These are phyloP conservation scores for Batillaria attramentaria DNA, from an alignment of 1,140 invertebrate species.

Conservation along the genomic window DNA sequence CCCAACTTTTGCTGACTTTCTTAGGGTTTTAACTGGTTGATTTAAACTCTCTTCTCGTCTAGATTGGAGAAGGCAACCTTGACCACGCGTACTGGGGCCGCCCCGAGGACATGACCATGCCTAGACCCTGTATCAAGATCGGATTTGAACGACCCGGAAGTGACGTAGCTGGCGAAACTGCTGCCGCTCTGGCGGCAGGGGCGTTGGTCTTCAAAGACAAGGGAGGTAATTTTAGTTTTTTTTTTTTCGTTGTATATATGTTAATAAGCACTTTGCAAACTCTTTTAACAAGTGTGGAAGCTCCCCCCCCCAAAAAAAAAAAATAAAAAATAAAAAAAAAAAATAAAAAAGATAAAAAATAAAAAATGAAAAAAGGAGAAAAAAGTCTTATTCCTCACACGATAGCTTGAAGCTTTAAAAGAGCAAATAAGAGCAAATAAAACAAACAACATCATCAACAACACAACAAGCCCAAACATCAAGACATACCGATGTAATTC, in stretches of 20 bases:
- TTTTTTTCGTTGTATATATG: not conserved
- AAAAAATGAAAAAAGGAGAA: not conserved
- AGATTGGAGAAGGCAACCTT: slow-evolving; percentile 20
- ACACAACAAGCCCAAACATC: no score
- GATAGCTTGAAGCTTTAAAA: not conserved
- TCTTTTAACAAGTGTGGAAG: no score
- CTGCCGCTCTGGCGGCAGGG: slow-evolving; percentile 76
- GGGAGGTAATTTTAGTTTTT: not conserved
- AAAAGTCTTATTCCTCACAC: not conserved
- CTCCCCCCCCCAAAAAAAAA: no score
- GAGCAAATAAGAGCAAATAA: no score
- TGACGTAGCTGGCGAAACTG: slow-evolving; percentile 77
- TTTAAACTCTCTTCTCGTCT: not conserved
- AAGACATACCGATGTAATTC: not conserved
- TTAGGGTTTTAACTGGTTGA: no score
- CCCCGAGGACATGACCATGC: slow-evolving; percentile 75
- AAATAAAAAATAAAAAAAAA: no score
- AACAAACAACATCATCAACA: no score
- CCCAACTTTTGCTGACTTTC: no score
- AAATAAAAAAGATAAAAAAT: not conserved
- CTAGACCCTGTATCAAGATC: slow-evolving; percentile 77
- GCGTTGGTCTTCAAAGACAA: slow-evolving; percentile 73
- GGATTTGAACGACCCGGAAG: slow-evolving; percentile 74
- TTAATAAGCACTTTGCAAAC: no score
- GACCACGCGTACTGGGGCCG: slow-evolving; percentile 49